phyloP scores from a whole-genome alignment of 1,140 invertebrate genomes.

The Brachystomella parvula region DNA sequence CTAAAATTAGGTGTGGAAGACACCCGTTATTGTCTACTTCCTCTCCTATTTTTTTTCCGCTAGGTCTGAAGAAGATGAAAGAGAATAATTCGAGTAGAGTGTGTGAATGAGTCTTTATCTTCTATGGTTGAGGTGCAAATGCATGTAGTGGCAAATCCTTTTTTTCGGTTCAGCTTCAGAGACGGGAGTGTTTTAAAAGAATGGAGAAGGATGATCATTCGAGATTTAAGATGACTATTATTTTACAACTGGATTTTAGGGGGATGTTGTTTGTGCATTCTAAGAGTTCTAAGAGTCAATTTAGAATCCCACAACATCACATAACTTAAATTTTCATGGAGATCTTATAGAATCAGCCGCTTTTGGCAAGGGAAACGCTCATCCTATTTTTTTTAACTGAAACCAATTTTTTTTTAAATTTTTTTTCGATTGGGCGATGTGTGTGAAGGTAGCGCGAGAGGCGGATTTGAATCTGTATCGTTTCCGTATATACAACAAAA shows the following conservation, averaged over 20 bases:
- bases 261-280: constrained; percentile 6
- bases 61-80: too few species aligned
- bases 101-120: neutral
- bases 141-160: neutral
- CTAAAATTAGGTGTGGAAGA: too few species aligned
- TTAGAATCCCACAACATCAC: constrained; percentile 11
- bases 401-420: neutral
- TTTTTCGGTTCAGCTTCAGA: neutral
- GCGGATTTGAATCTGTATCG: neutral
- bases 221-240: neutral
- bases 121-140: neutral
- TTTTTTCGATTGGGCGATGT: neutral
- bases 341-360: neutral
- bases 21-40: too few species aligned
- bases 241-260: neutral
- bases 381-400: neutral
- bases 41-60: too few species aligned
- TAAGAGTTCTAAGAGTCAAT: constrained; percentile 6
- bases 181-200: too few species aligned
- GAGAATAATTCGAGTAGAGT: too few species aligned
- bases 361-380: neutral
- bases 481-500: neutral
- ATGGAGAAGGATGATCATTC: neutral
- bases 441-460: too few species aligned
- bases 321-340: neutral